phyloP scores from a whole-genome alignment of 2,113 vertebrate genomes.

The Myanophis thanlyinensis region DNA sequence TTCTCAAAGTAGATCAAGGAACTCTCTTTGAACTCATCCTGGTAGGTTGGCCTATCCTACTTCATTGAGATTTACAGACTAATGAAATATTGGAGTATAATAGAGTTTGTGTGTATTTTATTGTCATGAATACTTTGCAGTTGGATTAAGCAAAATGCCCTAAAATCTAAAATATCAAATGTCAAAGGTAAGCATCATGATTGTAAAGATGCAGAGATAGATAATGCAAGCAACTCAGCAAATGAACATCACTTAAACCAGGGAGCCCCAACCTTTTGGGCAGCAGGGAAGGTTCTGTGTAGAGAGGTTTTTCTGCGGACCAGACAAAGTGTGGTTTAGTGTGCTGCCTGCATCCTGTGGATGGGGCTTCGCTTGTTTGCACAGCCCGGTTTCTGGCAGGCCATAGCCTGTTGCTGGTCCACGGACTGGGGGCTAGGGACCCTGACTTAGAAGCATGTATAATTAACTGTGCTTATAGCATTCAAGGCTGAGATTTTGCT shows the following conservation, averaged over 20 bases:
- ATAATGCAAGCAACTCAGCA: neutral
- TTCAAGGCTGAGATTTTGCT: neutral
- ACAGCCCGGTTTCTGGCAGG: neutral
- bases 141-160: neutral
- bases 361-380: neutral
- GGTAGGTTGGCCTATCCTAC: slow-evolving; percentile 71
- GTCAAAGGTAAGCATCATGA: neutral
- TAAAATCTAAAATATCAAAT: neutral
- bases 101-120: neutral
- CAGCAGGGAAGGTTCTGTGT: neutral
- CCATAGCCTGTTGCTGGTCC: neutral
- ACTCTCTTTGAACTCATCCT: slow-evolving; percentile 98
- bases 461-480: neutral
- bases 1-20: slow-evolving; percentile 99
- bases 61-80: neutral
- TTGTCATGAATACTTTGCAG: neutral
- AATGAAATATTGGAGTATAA: neutral
- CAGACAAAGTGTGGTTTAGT: neutral
- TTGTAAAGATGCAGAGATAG: neutral
- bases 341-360: neutral
- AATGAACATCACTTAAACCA: neutral
- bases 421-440: neutral
- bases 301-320: neutral
- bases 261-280: neutral
- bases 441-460: neutral